Evolutionary conservation across 2,113 vertebrate genomes (phyloP).

Genomic region (Nansenia antarctica): DNA sequence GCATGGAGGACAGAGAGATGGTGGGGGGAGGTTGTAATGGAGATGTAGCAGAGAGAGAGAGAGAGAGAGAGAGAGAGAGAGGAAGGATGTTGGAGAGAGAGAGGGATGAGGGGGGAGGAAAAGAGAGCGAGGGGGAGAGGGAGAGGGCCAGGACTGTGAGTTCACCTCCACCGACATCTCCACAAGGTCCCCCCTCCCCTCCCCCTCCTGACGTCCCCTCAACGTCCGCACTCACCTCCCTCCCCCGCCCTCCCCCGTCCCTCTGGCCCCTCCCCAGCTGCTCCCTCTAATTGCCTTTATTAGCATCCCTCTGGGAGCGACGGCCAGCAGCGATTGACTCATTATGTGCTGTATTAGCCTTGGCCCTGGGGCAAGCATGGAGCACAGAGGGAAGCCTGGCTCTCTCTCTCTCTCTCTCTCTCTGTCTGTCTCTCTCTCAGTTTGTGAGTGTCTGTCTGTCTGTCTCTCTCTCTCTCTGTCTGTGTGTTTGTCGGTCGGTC

Average conservation of each 20-base stretch:
- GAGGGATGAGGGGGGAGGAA: not conserved
- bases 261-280: slow-evolving; percentile 61
- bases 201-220: too few species aligned
- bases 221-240: slow-evolving; percentile 45
- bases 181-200: slow-evolving; percentile 59
- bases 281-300: slow-evolving; percentile 76
- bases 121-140: not conserved
- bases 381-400: slow-evolving; percentile 37
- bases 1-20: not conserved
- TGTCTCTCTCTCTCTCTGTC: not conserved
- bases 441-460: not conserved
- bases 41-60: not conserved
- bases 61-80: not conserved
- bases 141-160: not conserved
- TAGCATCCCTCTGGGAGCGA: slow-evolving; percentile 76
- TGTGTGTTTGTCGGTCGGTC: too few species aligned
- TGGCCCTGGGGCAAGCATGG: slow-evolving; percentile 67
- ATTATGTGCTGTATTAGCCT: slow-evolving; percentile 74
- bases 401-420: not conserved
- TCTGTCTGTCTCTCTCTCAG: not conserved
- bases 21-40: not conserved
- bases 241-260: slow-evolving; percentile 32
- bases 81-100: not conserved
- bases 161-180: slow-evolving; percentile 40
- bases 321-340: slow-evolving; percentile 73